Percentiles rank a stretch among this genome's conserved stretches.
These are phyloP conservation scores for Dicerorhinus sumatrensis DNA, from an alignment of 2,113 vertebrate species.

Conservation along the genomic window DNA sequence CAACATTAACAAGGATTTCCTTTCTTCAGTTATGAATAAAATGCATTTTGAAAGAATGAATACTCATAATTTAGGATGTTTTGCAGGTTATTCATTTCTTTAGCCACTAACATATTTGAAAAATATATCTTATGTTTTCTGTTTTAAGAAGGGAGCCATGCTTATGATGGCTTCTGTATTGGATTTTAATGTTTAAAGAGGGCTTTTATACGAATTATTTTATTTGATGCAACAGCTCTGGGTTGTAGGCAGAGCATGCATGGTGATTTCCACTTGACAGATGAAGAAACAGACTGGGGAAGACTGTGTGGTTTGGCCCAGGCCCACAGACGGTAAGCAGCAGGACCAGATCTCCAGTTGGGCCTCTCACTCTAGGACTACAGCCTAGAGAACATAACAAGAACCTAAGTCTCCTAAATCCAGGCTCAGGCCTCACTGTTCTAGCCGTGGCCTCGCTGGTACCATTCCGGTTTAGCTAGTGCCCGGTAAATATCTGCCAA, in stretches of 20 bases:
- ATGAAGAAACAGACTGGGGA: not conserved
- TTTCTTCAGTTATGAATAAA: not conserved
- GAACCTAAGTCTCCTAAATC: not conserved
- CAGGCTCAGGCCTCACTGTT: not conserved
- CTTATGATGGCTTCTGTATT: not conserved
- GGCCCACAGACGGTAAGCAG: not conserved
- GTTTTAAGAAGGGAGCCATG: not conserved
- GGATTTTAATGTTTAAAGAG: not conserved
- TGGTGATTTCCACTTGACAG: not conserved
- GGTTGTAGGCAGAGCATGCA: not conserved
- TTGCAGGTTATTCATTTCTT: not conserved
- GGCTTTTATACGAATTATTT: not conserved
- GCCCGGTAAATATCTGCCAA: constrained; percentile 41
- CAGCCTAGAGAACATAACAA: not conserved
- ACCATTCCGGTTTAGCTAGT: not conserved
- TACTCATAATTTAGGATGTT: not conserved
- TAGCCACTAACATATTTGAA: not conserved
- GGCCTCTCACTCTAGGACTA: not conserved
- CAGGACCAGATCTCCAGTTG: not conserved
- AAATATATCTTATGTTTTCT: not conserved
- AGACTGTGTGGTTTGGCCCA: not conserved
- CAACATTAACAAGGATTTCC: not conserved
- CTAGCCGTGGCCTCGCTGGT: not conserved
- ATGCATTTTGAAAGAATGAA: not conserved
- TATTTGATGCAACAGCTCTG: not conserved